Evolutionary conservation across 2,888 invertebrate genomes (phyloP).

Genomic region (Coelopa pilipes): DNA sequence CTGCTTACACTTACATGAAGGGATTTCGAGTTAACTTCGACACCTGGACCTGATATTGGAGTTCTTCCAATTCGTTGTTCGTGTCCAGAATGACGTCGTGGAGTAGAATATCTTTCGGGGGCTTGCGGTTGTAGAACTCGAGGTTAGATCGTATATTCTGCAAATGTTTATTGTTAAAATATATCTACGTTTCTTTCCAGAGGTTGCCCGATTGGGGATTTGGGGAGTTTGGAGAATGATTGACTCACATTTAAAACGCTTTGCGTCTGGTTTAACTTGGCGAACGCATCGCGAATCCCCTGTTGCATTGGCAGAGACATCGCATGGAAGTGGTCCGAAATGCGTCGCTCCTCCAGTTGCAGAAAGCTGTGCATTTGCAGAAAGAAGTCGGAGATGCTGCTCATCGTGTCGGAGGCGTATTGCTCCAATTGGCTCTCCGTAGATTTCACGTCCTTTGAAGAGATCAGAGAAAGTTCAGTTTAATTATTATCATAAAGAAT

Average conservation of each 20-base stretch:
- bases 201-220: too few relatives aligned
- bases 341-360: conserved; percentile 57
- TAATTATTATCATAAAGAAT: background rate
- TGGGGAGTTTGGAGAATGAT: background rate
- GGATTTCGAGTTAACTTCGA: conserved; percentile 51
- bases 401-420: conserved; percentile 53
- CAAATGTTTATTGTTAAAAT: background rate
- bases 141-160: conserved; percentile 52
- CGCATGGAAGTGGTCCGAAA: conserved; percentile 52
- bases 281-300: conserved; percentile 50
- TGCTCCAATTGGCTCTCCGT: conserved; percentile 54
- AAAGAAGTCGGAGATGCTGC: conserved; percentile 56
- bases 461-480: conserved; percentile 16
- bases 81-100: conserved; percentile 47
- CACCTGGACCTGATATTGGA: conserved; percentile 52
- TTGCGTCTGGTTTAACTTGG: conserved; percentile 51
- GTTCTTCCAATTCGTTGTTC: conserved; percentile 51
- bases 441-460: conserved; percentile 53
- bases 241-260: conserved; percentile 53
- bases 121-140: conserved; percentile 37
- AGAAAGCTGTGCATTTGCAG: conserved; percentile 58
- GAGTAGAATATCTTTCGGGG: conserved; percentile 50
- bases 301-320: conserved; percentile 52
- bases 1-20: conserved; percentile 50
- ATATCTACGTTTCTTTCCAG: too few relatives aligned